Evolutionary conservation across 2,797 vertebrate genomes (phyloP).

Genomic region (Sandelia bainsii): DNA sequence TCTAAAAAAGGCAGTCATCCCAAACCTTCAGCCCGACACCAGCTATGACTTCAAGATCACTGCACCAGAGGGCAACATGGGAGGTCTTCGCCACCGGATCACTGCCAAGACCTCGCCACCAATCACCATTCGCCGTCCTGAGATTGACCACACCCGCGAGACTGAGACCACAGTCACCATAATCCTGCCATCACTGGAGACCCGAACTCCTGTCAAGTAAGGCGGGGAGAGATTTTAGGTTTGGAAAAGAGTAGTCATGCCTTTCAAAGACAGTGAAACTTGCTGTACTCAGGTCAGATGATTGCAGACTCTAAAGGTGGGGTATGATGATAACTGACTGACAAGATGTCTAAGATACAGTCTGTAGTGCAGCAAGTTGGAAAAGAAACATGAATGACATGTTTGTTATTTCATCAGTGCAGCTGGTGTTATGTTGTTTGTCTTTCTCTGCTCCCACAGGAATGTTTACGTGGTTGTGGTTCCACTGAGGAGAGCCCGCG

Average conservation of each 20-base stretch:
- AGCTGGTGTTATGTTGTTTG: constrained; percentile 42
- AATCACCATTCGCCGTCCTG: constrained; percentile 89
- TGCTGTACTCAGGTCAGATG: constrained; percentile 9
- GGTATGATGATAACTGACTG: constrained; percentile 11
- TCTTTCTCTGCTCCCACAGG: constrained; percentile 76
- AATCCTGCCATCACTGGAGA: constrained; percentile 90
- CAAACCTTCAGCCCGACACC: constrained; percentile 92
- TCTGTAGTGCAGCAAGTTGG: constrained; percentile 1
- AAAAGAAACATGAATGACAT: neutral
- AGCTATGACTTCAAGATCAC: constrained; percentile 96
- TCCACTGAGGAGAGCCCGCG: constrained; percentile 89
- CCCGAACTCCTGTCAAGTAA: constrained; percentile 90
- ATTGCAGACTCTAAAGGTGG: neutral
- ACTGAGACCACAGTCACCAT: constrained; percentile 92
- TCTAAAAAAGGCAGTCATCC: constrained; percentile 94
- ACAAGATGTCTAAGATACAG: neutral
- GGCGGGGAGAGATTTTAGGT: constrained; percentile 31
- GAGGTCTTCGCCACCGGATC: constrained; percentile 94
- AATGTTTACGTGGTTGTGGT: constrained; percentile 97
- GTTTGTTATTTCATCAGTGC: constrained; percentile 18
- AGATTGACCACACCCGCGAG: constrained; percentile 90
- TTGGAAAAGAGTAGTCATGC: neutral
- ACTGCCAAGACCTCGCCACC: constrained; percentile 93
- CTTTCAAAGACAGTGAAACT: neutral
- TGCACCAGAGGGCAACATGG: constrained; percentile 93